Base-by-base conservation (phyloP, 2,888 invertebrate genomes). In the Euproctis similis region DNA sequence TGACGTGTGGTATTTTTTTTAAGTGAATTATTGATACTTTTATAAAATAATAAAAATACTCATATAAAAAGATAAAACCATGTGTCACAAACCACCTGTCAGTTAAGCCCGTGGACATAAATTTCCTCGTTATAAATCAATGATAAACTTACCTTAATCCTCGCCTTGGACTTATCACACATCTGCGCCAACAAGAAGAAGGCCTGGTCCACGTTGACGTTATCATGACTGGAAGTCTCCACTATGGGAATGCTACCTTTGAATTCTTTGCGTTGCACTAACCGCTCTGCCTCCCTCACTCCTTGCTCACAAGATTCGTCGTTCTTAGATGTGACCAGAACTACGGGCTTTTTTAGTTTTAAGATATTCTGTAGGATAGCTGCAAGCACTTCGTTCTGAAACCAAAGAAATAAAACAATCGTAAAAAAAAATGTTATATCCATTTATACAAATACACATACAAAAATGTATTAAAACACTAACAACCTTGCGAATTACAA, bases 141-240 rank as follows among this genome's bases (percentile, higher is more conserved):
- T n/a, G n/a, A n/a, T n/a, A n/a, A n/a, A 5, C 9, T 31, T 9
- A 86, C 86, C 76, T 87, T 86, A 46, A 88, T 87, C 40, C 91
- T 87, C 34, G 92, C 89, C 77, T 96, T 96, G 22, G 93, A 91
- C 66, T 95, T 92, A 64, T 98, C 97, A 42, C 97, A 92, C 81
- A 96, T 89, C 81, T 97, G 97, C 13, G 96, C 97, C 32, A 98
- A 78, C 29, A 95, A 85, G 58, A 96, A 87, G 67, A 97, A 95
- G 12, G 97, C 95, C 57, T 94, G 87, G 62, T 98, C 97, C 19
- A 97, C 94, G 67, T 98, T 98, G 42, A 98, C 96, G 59, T 96
- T 97, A 60, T 96, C 95, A 62, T 97, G 96, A 8, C 98, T 92
- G 4, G 97, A 98, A 0, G 96, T 95, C 84, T 98, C 98, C 30